Base-by-base conservation (phyloP, 2,113 vertebrate species). In the Platanista minor region DNA sequence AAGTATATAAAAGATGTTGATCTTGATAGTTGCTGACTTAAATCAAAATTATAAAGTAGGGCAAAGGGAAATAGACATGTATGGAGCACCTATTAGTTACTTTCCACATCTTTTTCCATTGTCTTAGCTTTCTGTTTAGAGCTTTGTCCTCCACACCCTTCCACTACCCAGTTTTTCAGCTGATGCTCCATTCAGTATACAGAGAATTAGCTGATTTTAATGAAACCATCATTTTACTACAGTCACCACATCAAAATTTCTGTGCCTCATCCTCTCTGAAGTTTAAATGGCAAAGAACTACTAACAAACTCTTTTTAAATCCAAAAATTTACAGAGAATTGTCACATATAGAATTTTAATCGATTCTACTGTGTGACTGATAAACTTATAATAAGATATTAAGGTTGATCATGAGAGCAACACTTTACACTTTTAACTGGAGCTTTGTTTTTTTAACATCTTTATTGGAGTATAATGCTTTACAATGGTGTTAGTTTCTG, bases 21-120 rank as follows among this genome's bases (percentile, higher is more conserved):
- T 95, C 52, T 52, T 88, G 36, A 43, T 71, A 71, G 80, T 69
- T 96, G 71, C 72, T 71, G 94, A 88, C 74, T 85, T 97, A 36
- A 87, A 57, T 94, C 92, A 96, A 93, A 97, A 95, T 86, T 87
- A 93, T 64, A 75, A 94, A 91, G 69, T 54, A 96, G 21, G 7
- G 18, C 10, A 10, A 86, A 86, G 31, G 67, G 39, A 91, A 46
- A 17, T 0, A 86, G 33, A 72, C 59, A 18, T 36, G 13, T 14
- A 52, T 20, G 8, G 6, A 59, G 21, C 31, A 33, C 5, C 33
- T 46, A 78, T 89, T 91, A 88, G 33, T 92, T 86, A 87, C 23
- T 57, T 18, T 21, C 43, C 17, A 17, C 6, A 39, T 89, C 43
- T 82, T 87, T 69, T 75, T 41, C 31, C 61, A 27, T 12, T 43